Percentiles rank a stretch among this genome's conserved stretches.
phyloP scores from a whole-genome alignment of 2,113 vertebrate species.

The Deroptyus accipitrinus region DNA sequence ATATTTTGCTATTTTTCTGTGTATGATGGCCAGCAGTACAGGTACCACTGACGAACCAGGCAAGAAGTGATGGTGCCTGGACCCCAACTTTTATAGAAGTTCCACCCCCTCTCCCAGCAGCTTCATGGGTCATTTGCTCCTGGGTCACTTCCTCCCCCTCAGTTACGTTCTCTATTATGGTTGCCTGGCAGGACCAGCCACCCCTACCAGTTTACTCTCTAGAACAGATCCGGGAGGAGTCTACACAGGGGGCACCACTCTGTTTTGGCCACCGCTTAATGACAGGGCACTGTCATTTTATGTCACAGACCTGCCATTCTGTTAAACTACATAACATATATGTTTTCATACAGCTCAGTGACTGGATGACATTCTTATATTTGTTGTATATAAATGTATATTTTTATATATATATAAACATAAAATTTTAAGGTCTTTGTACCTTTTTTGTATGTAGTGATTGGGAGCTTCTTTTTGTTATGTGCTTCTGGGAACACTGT shows the following conservation, averaged over 20 bases:
- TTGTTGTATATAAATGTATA: neutral
- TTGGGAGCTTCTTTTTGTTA: neutral
- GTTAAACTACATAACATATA: neutral
- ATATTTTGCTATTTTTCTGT: neutral
- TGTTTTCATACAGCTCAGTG: neutral
- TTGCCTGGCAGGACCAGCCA: neutral
- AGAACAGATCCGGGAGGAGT: neutral
- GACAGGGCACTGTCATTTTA: neutral
- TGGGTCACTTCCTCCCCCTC: neutral
- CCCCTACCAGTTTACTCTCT: fast-evolving
- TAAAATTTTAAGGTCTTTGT: neutral
- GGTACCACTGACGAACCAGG: neutral
- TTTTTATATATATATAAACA: neutral
- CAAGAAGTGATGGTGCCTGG: neutral
- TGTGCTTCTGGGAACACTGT: neutral
- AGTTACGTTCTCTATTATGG: neutral
- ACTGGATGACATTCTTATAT: neutral
- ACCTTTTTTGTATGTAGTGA: neutral
- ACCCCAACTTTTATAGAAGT: neutral
- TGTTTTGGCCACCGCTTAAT: neutral
- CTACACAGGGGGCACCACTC: fast-evolving
- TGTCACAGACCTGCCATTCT: neutral
- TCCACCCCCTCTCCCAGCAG: fast-evolving
- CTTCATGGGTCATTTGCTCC: neutral
- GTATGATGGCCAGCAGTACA: neutral